phyloP scores from a whole-genome alignment of 30 jellyfish, hydroid and myxozoan genomes.

The Aurelia coerulea region DNA sequence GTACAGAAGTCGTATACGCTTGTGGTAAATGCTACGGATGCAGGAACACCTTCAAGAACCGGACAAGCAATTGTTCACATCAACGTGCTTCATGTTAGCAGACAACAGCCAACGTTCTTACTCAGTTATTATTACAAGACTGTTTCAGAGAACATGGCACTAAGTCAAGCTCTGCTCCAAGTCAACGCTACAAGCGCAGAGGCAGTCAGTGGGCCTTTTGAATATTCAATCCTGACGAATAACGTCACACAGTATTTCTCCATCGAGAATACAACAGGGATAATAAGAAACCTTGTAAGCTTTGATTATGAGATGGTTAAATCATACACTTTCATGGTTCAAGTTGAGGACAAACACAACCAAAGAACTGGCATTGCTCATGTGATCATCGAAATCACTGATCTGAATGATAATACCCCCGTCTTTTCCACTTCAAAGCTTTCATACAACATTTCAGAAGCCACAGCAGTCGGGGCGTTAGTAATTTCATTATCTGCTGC shows the following conservation, averaged over 20 bases:
- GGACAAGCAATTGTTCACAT: slow-evolving; percentile 69
- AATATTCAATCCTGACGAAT: slow-evolving; percentile 51
- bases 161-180: slow-evolving; percentile 39
- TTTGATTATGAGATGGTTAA: slow-evolving; percentile 77
- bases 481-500: slow-evolving; percentile 73
- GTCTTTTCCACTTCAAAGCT: slow-evolving; percentile 34
- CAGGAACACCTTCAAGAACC: slow-evolving; percentile 52
- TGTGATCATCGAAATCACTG: slow-evolving; percentile 68
- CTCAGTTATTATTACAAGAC: slow-evolving; percentile 51
- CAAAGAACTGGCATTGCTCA: slow-evolving; percentile 76
- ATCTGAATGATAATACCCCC: slow-evolving; percentile 89
- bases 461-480: slow-evolving; percentile 77
- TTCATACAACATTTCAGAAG: slow-evolving; percentile 75
- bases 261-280: slow-evolving; percentile 78
- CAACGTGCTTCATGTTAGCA: slow-evolving; percentile 65
- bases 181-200: slow-evolving; percentile 75
- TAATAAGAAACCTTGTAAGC: slow-evolving; percentile 24
- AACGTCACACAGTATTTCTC: slow-evolving; percentile 54
- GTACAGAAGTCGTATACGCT: slow-evolving; percentile 37
- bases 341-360: slow-evolving; percentile 68
- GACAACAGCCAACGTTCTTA: slow-evolving; percentile 80
- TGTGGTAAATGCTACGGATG: slow-evolving; percentile 75
- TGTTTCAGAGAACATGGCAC: slow-evolving; percentile 58
- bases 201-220: slow-evolving; percentile 68
- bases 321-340: slow-evolving; percentile 65